These are phyloP conservation scores for Acanthosepion lycidas DNA, from an alignment of 2,888 invertebrate genomes.

Conservation along the genomic window DNA sequence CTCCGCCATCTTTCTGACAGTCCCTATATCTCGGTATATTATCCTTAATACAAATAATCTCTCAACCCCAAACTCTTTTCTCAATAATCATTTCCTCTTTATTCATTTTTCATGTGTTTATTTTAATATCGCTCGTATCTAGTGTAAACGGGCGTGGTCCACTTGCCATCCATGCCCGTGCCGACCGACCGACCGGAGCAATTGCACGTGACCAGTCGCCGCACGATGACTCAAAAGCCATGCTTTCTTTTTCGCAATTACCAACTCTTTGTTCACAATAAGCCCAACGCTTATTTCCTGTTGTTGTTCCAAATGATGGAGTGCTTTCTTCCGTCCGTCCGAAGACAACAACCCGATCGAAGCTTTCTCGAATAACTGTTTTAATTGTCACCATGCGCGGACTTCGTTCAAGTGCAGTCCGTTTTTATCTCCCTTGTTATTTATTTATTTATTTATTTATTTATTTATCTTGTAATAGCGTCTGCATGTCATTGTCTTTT, in stretches of 20 bases:
- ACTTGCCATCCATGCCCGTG: neutral
- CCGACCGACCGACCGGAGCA: neutral
- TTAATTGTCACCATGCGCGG: neutral
- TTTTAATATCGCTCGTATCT: neutral
- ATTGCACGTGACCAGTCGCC: neutral
- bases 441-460: neutral
- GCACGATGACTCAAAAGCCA: neutral
- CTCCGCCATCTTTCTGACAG: no score
- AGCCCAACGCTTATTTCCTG: neutral
- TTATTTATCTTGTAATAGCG: neutral
- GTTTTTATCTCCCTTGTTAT: neutral
- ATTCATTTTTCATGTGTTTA: neutral
- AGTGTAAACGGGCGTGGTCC: neutral
- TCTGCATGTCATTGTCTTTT: neutral
- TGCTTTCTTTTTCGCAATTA: neutral
- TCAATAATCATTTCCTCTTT: constrained; percentile 9
- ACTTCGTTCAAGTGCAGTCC: neutral
- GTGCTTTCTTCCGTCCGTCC: neutral
- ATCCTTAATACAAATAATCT: neutral
- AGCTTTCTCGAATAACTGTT: neutral
- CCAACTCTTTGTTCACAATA: neutral
- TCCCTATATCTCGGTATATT: no score
- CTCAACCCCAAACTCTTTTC: neutral
- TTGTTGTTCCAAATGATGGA: constrained; percentile 20
- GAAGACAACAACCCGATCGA: neutral